Base-by-base conservation (phyloP, 2,888 invertebrate genomes). In the Cynaeus angustus region DNA sequence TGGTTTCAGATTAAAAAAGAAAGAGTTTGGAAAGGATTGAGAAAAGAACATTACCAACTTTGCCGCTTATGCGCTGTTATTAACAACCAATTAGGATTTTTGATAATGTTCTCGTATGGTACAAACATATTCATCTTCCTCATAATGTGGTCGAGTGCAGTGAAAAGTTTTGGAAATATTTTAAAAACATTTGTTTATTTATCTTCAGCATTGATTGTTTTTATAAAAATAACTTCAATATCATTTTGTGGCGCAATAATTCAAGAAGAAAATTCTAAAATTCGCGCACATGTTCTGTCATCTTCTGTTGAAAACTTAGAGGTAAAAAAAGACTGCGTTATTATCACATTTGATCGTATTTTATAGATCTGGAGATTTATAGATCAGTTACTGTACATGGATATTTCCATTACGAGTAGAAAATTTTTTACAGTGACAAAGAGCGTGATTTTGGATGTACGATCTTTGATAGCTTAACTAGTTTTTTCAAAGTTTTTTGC, bases 251-350 rank as follows among this genome's bases (percentile, higher is more conserved):
- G 9, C 12, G 43, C 10, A 3, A 3, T 12, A 43, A 1, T 43
- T 43, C 12, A 43, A 7, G 12, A 43, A 43, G 43, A 43, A 43
- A n/a, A 43, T 43, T 12, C 10, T 12, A 43, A 43, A 12, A 43
- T 43, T 3, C 13, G 3, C 1, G 13, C 12, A 12, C 2, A 43
- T 12, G 12, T 43, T 6, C 3, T 43, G 9, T 43, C 43, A 10
- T 10, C 3, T 10, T 12, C 43, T 7, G 3, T 12, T 43, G 12
- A 3, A 37, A 37, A n/a, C 6, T 37, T 2, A n/a, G n/a, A 37
- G 37, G 8, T 37, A 37, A 1, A 2, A n/a, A 37, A 37, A 37
- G 37, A 37, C 4, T 7, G 6, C 6, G 4, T 4, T 30, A 30
- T 8, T 37, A 37, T 2, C 2, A 37, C 37, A 4, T 7, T 2